A percentile compares a stretch with the other conserved stretches of the same genome.
Evolutionary conservation across 2,888 invertebrate genomes (phyloP).

Genomic region (Caenorhabditis auriculariae): DNA sequence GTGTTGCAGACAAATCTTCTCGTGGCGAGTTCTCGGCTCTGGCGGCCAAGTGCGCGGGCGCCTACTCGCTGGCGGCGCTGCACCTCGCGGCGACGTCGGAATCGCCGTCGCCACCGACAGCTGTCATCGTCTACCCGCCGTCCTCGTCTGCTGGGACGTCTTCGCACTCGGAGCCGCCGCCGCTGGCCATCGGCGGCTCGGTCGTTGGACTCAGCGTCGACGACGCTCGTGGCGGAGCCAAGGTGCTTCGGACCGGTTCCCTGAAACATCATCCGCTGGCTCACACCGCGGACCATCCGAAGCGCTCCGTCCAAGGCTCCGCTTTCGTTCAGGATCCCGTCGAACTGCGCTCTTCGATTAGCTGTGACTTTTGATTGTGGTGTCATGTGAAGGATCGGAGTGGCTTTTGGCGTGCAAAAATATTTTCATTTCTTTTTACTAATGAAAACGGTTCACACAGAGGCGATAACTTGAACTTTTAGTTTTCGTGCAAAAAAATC

Average conservation of each 20-base stretch:
- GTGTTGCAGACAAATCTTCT: slow-evolving; percentile 24
- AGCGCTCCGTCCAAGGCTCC: slow-evolving; percentile 24
- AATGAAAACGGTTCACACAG: too few species aligned
- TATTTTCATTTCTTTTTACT: slow-evolving; percentile 2
- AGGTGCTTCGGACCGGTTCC: slow-evolving; percentile 27
- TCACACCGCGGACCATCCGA: slow-evolving; percentile 46
- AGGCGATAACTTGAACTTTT: too few species aligned
- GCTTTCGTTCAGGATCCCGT: slow-evolving; percentile 26
- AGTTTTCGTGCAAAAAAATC: neutral
- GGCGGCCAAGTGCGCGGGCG: slow-evolving; percentile 47
- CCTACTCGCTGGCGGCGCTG: slow-evolving; percentile 45
- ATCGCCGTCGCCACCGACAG: slow-evolving; percentile 17
- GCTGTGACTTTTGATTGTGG: slow-evolving; percentile 46
- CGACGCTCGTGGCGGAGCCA: neutral
- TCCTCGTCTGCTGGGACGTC: slow-evolving; percentile 1
- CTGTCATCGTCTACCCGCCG: too few species aligned
- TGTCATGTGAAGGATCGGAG: too few species aligned
- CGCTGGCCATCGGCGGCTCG: too few species aligned
- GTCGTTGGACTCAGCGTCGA: neutral
- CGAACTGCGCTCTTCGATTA: slow-evolving; percentile 39
- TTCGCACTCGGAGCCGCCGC: neutral
- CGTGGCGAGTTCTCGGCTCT: slow-evolving; percentile 38
- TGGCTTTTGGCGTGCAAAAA: too few species aligned
- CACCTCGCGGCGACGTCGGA: slow-evolving; percentile 36
- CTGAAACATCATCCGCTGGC: slow-evolving; percentile 41